Conservation (phyloP, 2,888 invertebrate genomes). For the Leucophenga montana region DNA sequence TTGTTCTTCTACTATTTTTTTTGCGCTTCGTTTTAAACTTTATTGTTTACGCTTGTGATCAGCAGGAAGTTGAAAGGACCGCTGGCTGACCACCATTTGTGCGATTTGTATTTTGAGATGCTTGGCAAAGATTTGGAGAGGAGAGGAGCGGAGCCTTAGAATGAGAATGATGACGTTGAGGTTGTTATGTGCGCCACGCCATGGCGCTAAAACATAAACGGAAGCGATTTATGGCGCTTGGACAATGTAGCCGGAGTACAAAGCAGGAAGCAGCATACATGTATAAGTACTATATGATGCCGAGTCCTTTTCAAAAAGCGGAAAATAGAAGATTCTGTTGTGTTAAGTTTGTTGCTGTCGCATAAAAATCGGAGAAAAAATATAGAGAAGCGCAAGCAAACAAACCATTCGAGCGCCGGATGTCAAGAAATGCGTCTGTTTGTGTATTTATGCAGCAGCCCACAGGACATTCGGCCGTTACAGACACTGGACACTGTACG, state of each 20-base stretch:
- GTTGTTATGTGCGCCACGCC: slow-evolving; percentile 29
- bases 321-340: slow-evolving; percentile 6
- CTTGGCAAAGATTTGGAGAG: no score
- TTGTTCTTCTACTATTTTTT: slow-evolving; percentile 61
- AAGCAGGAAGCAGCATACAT: slow-evolving; percentile 36
- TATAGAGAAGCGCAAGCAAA: no score
- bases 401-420: no score
- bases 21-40: slow-evolving; percentile 65
- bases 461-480: slow-evolving; percentile 5
- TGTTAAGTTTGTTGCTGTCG: slow-evolving; percentile 16
- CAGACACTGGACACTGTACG: background rate
- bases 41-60: slow-evolving; percentile 69
- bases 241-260: slow-evolving; percentile 57
- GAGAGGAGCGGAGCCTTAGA: background rate
- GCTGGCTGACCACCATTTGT: slow-evolving; percentile 44
- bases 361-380: no score
- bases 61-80: slow-evolving; percentile 27
- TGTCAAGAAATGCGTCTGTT: background rate
- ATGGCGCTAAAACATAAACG: slow-evolving; percentile 65
- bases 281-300: background rate
- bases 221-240: slow-evolving; percentile 65
- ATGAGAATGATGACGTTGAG: slow-evolving; percentile 13
- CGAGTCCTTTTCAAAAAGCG: background rate
- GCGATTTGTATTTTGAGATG: slow-evolving; percentile 35
- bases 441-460: background rate